Percentiles rank a stretch among this genome's conserved stretches.
phyloP scores from a whole-genome alignment of 2,113 vertebrate genomes.

The Phoenicopterus ruber region DNA sequence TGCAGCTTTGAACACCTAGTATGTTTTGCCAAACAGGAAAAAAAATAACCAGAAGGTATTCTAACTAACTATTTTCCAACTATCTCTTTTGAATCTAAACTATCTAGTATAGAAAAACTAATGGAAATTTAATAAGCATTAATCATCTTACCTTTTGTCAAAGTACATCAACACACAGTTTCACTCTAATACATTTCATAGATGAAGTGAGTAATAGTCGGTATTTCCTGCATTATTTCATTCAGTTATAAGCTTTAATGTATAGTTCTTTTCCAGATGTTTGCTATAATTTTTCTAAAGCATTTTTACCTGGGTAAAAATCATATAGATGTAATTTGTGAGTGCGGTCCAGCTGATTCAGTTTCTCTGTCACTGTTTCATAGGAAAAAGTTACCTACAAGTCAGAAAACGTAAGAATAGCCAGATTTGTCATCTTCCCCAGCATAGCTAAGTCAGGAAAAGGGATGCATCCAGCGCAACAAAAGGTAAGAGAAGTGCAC shows the following conservation, averaged over 20 bases:
- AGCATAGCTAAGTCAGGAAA: not conserved
- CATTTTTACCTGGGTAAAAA: not conserved
- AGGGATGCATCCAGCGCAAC: not conserved
- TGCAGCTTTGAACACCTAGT: not conserved
- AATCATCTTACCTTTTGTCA: not conserved
- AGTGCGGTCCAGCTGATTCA: not conserved
- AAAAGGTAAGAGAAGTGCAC: conserved; percentile 4
- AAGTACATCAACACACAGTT: not conserved
- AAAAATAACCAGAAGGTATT: not conserved
- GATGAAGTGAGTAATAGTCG: not conserved
- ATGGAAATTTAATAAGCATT: not conserved
- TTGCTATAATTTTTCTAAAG: not conserved
- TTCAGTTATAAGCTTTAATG: not conserved
- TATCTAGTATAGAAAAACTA: not conserved
- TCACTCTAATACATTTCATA: not conserved
- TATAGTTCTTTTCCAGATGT: not conserved
- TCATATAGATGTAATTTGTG: not conserved
- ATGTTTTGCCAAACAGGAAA: not conserved
- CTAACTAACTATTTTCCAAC: not conserved
- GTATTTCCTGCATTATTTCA: not conserved
- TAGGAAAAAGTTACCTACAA: conserved; percentile 35
- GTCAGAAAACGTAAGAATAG: conserved; percentile 23
- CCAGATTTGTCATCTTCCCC: not conserved
- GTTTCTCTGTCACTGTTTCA: not conserved
- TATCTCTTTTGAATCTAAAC: not conserved